phyloP scores from a whole-genome alignment of 1,140 invertebrate genomes.

The Saxidomus purpurata region DNA sequence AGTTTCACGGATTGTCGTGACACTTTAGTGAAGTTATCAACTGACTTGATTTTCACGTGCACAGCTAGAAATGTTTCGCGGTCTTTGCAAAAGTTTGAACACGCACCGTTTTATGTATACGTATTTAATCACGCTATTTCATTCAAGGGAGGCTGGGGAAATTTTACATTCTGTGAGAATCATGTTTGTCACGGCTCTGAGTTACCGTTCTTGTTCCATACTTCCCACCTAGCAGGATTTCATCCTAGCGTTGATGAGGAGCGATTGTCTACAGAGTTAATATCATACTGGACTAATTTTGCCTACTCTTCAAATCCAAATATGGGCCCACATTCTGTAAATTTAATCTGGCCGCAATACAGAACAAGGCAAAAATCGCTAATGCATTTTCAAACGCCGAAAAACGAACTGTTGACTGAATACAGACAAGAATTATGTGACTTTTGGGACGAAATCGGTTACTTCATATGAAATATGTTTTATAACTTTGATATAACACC shows the following conservation, averaged over 20 bases:
- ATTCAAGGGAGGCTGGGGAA: conserved; percentile 76
- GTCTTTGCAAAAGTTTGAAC: conserved; percentile 52
- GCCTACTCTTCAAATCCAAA: conserved; percentile 79
- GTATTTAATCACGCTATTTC: conserved; percentile 79
- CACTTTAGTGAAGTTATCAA: conserved; percentile 57
- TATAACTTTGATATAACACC: too few species aligned
- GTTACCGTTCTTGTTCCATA: conserved; percentile 79
- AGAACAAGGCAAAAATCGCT: conserved; percentile 37
- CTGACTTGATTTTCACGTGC: conserved; percentile 73
- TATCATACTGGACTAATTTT: conserved; percentile 83
- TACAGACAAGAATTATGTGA: conserved; percentile 72
- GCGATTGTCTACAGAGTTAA: conserved; percentile 72
- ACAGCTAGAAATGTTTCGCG: conserved; percentile 63
- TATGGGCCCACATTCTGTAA: not conserved
- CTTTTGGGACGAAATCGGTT: conserved; percentile 79
- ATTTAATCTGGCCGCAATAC: conserved; percentile 74
- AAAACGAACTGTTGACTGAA: conserved; percentile 58
- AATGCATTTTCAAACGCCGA: conserved; percentile 74
- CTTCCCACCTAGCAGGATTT: conserved; percentile 62
- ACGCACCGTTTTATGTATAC: conserved; percentile 71
- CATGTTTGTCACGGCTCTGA: conserved; percentile 82
- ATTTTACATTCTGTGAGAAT: conserved; percentile 75
- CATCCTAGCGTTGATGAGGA: conserved; percentile 73
- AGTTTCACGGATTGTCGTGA: conserved; percentile 65
- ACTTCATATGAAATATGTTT: conserved; percentile 48